These are phyloP conservation scores for human (Homo sapiens) DNA, from an alignment of 2,113 vertebrate genomes.

Conservation along the genomic window GRCh38 chr6:100182501-100183000, in stretches of 20 bases:
- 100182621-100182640: background rate
- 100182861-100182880: background rate
- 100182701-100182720: background rate
- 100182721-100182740: background rate
- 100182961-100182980: background rate
- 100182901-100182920: background rate
- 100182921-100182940: background rate
- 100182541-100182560: background rate
- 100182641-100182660: background rate
- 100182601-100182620: background rate
- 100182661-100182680: background rate
- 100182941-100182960: background rate
- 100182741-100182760: constrained; percentile 3
- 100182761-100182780: background rate
- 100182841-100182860: background rate
- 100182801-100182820: background rate
- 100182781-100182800: background rate
- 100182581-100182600: background rate
- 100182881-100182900: background rate
- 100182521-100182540: background rate
- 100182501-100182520: background rate
- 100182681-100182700: background rate
- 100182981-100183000: background rate
- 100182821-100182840: background rate
- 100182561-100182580: background rate